A percentile compares a stretch with the other conserved stretches of the same genome.
These are phyloP conservation scores for Falco rusticolus DNA, from an alignment of 2,797 vertebrate species.

Conservation along the genomic window DNA sequence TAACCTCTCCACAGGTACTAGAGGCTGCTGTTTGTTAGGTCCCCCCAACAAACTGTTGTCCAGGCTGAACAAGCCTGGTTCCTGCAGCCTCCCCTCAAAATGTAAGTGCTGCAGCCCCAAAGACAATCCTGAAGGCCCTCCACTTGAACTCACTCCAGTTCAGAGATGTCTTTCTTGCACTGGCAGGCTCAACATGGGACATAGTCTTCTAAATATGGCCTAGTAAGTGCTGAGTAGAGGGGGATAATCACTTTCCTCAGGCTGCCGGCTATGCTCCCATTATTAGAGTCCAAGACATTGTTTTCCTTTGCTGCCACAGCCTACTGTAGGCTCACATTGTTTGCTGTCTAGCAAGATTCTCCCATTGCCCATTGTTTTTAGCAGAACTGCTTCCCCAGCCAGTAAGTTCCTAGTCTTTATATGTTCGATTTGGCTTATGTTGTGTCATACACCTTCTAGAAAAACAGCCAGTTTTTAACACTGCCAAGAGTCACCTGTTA, in stretches of 20 bases:
- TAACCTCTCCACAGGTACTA: background rate
- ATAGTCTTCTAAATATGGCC: background rate
- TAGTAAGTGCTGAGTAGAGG: background rate
- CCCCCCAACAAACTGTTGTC: background rate
- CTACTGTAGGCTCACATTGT: background rate
- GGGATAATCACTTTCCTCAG: background rate
- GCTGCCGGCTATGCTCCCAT: background rate
- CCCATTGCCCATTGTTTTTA: background rate
- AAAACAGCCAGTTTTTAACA: background rate
- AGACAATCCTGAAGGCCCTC: fast-evolving
- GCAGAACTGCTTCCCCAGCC: background rate
- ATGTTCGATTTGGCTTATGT: background rate
- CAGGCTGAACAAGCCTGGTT: background rate
- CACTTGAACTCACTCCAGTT: fast-evolving
- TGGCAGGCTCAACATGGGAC: background rate
- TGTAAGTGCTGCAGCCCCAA: fast-evolving
- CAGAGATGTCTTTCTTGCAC: background rate
- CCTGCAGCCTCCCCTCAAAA: background rate
- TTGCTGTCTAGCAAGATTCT: background rate
- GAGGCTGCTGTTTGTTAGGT: background rate
- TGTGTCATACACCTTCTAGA: background rate
- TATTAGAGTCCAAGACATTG: background rate
- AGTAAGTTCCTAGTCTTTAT: background rate
- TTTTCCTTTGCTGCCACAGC: background rate
- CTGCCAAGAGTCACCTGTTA: background rate